A percentile compares a stretch with the other conserved stretches of the same genome.
Evolutionary conservation across 1,140 invertebrate genomes (phyloP).

Genomic region (Hypsibius dujardini): DNA sequence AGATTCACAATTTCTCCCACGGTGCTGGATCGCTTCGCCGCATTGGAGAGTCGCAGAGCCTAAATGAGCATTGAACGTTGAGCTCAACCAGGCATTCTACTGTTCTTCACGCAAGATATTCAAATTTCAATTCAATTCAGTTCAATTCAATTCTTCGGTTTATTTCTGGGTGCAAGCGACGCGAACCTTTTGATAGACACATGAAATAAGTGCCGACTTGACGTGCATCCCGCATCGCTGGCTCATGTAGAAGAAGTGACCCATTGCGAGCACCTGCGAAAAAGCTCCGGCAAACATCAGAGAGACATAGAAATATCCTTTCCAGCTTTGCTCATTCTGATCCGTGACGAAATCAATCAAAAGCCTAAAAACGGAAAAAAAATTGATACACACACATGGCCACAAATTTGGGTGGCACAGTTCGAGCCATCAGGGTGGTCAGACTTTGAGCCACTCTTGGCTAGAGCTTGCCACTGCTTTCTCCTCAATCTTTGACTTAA

Average conservation of each 20-base stretch:
- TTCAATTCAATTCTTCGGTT: too few species aligned
- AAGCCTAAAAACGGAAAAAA: too few species aligned
- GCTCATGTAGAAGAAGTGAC: slow-evolving; percentile 77
- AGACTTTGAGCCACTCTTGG: too few species aligned
- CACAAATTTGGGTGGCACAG: too few species aligned
- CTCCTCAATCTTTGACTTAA: too few species aligned
- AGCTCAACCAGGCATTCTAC: background rate
- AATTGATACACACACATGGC: too few species aligned
- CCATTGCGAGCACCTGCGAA: slow-evolving; percentile 65
- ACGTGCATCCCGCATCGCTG: slow-evolving; percentile 74
- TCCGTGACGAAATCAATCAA: too few species aligned
- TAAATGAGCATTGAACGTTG: slow-evolving; percentile 21
- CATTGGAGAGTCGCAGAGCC: slow-evolving; percentile 31
- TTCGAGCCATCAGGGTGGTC: too few species aligned
- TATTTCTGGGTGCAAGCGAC: too few species aligned
- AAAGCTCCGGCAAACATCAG: slow-evolving; percentile 55
- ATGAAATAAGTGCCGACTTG: slow-evolving; percentile 69
- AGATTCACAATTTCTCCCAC: slow-evolving; percentile 80
- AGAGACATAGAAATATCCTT: slow-evolving; percentile 39
- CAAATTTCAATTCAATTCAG: too few species aligned
- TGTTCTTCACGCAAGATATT: background rate
- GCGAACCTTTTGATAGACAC: slow-evolving; percentile 79
- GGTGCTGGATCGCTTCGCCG: slow-evolving; percentile 42
- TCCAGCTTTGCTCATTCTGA: slow-evolving; percentile 37
- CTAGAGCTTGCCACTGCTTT: too few species aligned